These are phyloP conservation scores for Parapristionchus giblindavisi DNA, from an alignment of 2,888 invertebrate genomes.

Conservation along the genomic window DNA sequence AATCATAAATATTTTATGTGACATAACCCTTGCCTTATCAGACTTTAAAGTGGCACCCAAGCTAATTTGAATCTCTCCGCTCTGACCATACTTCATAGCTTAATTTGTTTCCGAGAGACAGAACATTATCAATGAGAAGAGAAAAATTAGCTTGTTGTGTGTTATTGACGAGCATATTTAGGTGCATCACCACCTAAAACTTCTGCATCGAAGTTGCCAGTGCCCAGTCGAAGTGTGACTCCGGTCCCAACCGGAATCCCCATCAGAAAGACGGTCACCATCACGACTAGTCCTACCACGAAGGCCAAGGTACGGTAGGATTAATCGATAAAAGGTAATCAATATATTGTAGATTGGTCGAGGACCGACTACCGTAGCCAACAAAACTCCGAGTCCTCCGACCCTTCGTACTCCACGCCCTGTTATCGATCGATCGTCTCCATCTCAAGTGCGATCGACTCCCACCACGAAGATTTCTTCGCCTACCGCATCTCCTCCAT, in stretches of 20 bases:
- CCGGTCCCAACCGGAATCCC: neutral
- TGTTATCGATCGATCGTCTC: neutral
- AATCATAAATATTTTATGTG: too few species aligned
- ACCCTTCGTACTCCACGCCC: neutral
- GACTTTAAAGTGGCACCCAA: too few species aligned
- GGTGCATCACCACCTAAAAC: too few species aligned
- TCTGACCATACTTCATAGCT: too few species aligned
- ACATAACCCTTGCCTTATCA: too few species aligned
- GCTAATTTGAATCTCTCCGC: too few species aligned
- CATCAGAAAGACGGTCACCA: constrained; percentile 9
- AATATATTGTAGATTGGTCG: neutral
- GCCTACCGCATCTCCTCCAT: neutral
- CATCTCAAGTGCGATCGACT: neutral
- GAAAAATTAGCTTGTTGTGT: too few species aligned
- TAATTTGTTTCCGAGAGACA: too few species aligned
- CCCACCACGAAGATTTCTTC: constrained; percentile 4
- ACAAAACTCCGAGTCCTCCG: constrained; percentile 21
- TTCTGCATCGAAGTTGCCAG: too few species aligned
- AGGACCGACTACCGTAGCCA: neutral
- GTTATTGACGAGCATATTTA: too few species aligned
- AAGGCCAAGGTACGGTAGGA: constrained; percentile 10
- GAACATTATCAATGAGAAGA: too few species aligned
- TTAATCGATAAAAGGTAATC: neutral
- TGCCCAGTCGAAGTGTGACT: too few species aligned
- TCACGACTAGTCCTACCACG: constrained; percentile 20